These are phyloP conservation scores for Drosophila subquinaria DNA, from an alignment of 2,888 invertebrate genomes.

Conservation along the genomic window DNA sequence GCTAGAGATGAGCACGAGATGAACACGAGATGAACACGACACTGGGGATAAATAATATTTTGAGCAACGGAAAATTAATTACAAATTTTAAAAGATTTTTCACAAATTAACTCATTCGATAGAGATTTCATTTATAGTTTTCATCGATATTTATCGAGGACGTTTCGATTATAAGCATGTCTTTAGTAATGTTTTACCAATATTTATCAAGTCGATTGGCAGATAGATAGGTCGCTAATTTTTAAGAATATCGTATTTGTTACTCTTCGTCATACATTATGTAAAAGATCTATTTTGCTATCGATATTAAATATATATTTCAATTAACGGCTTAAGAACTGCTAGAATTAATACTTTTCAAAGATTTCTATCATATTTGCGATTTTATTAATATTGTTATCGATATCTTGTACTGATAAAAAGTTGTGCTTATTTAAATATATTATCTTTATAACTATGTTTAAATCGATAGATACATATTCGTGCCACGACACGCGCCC, in stretches of 20 bases:
- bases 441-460: not conserved
- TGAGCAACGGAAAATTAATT: not conserved
- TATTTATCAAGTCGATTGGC: not conserved
- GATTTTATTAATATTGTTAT: not conserved
- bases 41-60: not conserved
- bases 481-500: constrained; percentile 8
- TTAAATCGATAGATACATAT: not conserved
- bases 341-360: not conserved
- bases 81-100: not conserved
- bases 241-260: no score
- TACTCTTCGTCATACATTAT: no score
- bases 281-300: not conserved
- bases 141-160: not conserved
- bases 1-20: constrained; percentile 13
- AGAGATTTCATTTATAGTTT: not conserved
- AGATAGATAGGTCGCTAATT: no score
- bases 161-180: not conserved
- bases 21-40: not conserved
- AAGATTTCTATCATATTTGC: no score
- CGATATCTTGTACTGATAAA: not conserved
- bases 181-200: not conserved
- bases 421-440: not conserved
- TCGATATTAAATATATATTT: not conserved
- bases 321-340: not conserved
- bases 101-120: not conserved